Evolutionary conservation across 2,888 invertebrate genomes (phyloP).

Genomic region (Icerya purchasi): DNA sequence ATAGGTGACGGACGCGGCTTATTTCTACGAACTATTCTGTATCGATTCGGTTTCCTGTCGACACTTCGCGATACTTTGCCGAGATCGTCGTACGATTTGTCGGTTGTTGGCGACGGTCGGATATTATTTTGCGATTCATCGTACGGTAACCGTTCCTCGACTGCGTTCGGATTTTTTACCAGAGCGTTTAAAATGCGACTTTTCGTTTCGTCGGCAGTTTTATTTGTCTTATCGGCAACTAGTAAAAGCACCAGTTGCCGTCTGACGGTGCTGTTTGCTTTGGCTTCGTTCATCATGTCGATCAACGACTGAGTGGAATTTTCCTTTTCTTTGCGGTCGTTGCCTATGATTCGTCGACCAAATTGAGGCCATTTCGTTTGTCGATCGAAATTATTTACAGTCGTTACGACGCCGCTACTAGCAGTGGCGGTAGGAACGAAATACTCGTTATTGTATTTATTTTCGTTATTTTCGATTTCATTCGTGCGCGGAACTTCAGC

Average conservation of each 20-base stretch:
- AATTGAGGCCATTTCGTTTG: neutral
- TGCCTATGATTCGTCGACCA: neutral
- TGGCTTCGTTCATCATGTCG: constrained; percentile 62
- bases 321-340: neutral
- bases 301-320: constrained; percentile 33
- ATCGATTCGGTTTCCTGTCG: neutral
- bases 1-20: neutral
- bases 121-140: neutral
- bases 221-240: constrained; percentile 47
- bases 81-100: neutral
- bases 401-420: neutral
- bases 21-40: neutral
- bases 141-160: neutral
- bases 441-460: neutral
- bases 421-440: neutral
- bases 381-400: neutral
- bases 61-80: neutral
- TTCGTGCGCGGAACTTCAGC: neutral
- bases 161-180: constrained; percentile 29
- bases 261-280: constrained; percentile 20
- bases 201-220: constrained; percentile 46
- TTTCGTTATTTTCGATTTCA: neutral
- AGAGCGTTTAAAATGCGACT: constrained; percentile 44
- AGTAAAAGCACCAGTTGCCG: constrained; percentile 39
- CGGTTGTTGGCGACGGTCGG: neutral